Evolutionary conservation across 2,888 invertebrate species (phyloP).

Genomic region (Criorhina ranunculi): DNA sequence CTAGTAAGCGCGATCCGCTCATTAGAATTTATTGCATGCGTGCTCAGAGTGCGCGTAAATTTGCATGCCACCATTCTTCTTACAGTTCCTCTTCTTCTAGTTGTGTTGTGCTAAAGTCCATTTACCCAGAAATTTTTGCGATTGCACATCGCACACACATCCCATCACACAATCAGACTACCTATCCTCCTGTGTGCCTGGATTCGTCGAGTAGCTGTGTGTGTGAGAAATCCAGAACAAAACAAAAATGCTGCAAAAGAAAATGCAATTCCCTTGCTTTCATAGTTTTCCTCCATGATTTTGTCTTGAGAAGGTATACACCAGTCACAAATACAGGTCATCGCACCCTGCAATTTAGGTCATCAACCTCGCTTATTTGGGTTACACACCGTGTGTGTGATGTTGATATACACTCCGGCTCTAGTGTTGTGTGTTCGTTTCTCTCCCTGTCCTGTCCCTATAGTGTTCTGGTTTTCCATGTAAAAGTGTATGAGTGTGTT

Average conservation of each 20-base stretch:
- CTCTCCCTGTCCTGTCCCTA: constrained; percentile 14
- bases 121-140: constrained; percentile 62
- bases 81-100: neutral
- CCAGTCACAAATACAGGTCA: constrained; percentile 81
- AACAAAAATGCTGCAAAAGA: constrained; percentile 45
- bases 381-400: constrained; percentile 77
- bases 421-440: constrained; percentile 2
- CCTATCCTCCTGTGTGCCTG: constrained; percentile 2
- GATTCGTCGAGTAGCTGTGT: neutral
- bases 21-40: constrained; percentile 75
- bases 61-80: constrained; percentile 64
- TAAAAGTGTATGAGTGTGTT: constrained; percentile 41
- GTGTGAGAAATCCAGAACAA: constrained; percentile 54
- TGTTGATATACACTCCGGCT: constrained; percentile 31
- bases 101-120: constrained; percentile 57
- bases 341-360: constrained; percentile 84
- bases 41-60: constrained; percentile 68
- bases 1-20: constrained; percentile 61
- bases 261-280: constrained; percentile 53
- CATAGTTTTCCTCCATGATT: neutral
- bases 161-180: neutral
- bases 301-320: constrained; percentile 28
- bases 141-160: constrained; percentile 9
- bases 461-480: constrained; percentile 21
- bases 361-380: constrained; percentile 84